Conservation (phyloP, 2,113 vertebrate species). For the Diadophis punctatus region DNA sequence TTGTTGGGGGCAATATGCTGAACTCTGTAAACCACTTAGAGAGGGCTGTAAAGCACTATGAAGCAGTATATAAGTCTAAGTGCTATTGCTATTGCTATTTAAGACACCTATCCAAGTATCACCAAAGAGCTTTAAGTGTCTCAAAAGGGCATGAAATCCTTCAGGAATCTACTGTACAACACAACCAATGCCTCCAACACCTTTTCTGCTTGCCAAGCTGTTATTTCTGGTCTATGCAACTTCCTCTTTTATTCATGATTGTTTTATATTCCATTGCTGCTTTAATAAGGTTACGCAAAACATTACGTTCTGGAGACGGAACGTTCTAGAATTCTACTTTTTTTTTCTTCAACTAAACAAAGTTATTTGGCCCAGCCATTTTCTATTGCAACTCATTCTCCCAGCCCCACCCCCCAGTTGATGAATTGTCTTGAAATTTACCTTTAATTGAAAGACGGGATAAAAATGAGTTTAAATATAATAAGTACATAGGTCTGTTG, state of each 20-base stretch:
- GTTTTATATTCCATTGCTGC: background rate
- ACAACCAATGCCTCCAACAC: background rate
- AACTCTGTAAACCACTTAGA: too few species aligned
- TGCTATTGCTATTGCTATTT: too few species aligned
- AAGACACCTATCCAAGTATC: background rate
- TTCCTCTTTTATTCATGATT: background rate
- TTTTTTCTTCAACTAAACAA: background rate
- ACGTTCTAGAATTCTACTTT: background rate
- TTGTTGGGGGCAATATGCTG: too few species aligned
- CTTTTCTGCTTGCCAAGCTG: background rate
- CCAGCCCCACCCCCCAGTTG: too few species aligned
- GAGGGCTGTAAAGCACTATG: too few species aligned
- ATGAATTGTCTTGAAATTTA: background rate
- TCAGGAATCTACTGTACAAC: background rate
- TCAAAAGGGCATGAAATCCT: background rate
- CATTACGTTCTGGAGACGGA: background rate
- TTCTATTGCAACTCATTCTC: too few species aligned
- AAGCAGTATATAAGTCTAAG: too few species aligned
- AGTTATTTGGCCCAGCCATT: too few species aligned
- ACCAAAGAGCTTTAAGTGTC: background rate
- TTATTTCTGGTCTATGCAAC: background rate
- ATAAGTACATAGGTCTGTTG: too few species aligned
- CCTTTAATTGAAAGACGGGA: background rate
- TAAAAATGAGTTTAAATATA: background rate
- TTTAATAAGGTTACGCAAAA: background rate